phyloP scores from a whole-genome alignment of 2,888 invertebrate species.

The Pomacea canaliculata region DNA sequence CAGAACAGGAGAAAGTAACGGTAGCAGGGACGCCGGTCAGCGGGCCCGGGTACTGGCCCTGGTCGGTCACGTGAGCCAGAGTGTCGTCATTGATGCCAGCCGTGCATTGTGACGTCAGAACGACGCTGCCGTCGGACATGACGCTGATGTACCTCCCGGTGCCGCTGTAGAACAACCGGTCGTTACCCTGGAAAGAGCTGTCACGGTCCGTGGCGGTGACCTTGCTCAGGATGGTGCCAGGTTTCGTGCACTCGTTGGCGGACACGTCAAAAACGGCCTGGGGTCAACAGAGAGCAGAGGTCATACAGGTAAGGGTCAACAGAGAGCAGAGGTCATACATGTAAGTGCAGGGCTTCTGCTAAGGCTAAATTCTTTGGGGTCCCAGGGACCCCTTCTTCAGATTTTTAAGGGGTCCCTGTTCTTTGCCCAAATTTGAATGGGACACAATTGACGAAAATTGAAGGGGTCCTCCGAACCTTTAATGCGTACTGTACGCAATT shows the following conservation, averaged over 20 bases:
- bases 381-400: no score
- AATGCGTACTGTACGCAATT: no score
- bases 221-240: constrained; percentile 17
- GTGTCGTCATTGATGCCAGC: background rate
- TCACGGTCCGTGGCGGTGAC: constrained; percentile 14
- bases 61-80: constrained; percentile 8
- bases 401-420: no score
- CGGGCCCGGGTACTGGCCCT: constrained; percentile 5
- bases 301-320: background rate
- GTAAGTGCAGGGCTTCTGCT: no score
- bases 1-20: background rate
- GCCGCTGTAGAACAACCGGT: constrained; percentile 1
- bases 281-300: background rate
- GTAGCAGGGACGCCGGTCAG: constrained; percentile 10
- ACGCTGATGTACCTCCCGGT: background rate
- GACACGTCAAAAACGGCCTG: constrained; percentile 1
- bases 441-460: no score
- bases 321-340: no score
- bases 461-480: no score
- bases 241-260: constrained; percentile 27
- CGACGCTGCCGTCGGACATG: constrained; percentile 3
- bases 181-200: constrained; percentile 15
- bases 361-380: no score
- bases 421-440: no score
- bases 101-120: constrained; percentile 4